Evolutionary conservation across 2,113 vertebrate species (phyloP).

Genomic region (Euleptes europaea): DNA sequence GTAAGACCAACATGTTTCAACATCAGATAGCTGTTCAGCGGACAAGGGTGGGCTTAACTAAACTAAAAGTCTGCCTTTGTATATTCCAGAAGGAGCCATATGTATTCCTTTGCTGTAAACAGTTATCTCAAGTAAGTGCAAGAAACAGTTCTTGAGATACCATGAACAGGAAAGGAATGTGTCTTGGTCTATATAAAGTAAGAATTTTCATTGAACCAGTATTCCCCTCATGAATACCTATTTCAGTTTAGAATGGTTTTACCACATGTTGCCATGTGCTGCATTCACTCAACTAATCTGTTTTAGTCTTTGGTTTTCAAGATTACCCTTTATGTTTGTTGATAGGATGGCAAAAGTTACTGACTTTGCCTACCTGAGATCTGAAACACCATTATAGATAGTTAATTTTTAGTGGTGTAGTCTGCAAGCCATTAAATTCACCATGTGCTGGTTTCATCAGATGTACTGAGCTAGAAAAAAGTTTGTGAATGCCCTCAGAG

Average conservation of each 20-base stretch:
- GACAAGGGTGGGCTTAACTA: too few relatives aligned
- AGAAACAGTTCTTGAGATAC: background rate
- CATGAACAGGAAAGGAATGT: too few relatives aligned
- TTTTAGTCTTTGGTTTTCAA: background rate
- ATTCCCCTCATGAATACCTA: background rate
- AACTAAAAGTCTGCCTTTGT: background rate
- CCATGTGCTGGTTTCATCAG: too few relatives aligned
- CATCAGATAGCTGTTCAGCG: too few relatives aligned
- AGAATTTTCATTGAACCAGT: background rate
- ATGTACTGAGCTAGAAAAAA: background rate
- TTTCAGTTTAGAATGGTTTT: background rate
- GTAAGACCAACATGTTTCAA: background rate
- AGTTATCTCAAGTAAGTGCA: background rate
- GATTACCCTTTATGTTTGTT: background rate
- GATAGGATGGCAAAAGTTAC: background rate
- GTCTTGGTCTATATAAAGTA: too few relatives aligned
- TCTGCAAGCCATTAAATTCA: background rate
- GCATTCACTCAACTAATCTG: background rate
- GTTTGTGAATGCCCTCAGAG: background rate
- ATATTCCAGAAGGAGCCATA: background rate
- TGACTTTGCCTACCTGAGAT: background rate
- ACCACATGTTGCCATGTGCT: background rate
- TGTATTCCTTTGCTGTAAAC: background rate
- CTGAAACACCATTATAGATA: background rate
- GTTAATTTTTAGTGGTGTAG: background rate